Evolutionary conservation across 2,797 vertebrate genomes (phyloP), one percentile per base, ranked within the genome.

Genomic region (Bradypus variegatus): DNA sequence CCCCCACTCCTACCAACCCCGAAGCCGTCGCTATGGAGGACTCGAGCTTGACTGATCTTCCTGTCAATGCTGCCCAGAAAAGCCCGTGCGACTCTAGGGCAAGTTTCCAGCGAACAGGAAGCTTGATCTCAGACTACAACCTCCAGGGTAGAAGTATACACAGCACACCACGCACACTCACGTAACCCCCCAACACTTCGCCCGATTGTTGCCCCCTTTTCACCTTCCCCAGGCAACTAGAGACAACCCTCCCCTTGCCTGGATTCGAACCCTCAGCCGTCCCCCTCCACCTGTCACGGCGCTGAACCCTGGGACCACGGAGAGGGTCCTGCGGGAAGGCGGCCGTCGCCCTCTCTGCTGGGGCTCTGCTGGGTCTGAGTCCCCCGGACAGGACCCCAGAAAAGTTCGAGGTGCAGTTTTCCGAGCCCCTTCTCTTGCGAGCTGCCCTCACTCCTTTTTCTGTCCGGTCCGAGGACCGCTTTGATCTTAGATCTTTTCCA

Each of bases 401-500:
- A 78, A 93, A 72, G 86, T 94, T 92, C n/a, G 72, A 90, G 79
- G 83, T 90, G 58, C 64, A 88, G 81, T 91, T 95, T 94, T 92
- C 89, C 9, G 64, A 89, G 78, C 36, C 5, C 16, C 18, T 70
- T 70, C 65, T 50, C 1, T 8, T 0, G 15, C 36, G 67, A 1
- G 9, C 31, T 4, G 4, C 78, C 70, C 55, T 8, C 84, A 36
- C 33, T 41, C 80, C n/a, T 25, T 92, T 90, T 90, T 93, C 90
- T 69, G 92, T 91, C 79, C 81, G 6, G 81, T 81, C 60, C 45
- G 18, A 1, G 70, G 90, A 93, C 91, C 96, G 77, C 96, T 97
- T 97, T 97, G 97, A 97, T 97, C 96, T 96, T 41, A 5, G 48
- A 53, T 86, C 95, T 96, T 94, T 94, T 94, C 64, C 84, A 3